Percentiles rank a stretch among this genome's conserved stretches.
These are phyloP conservation scores for Spodoptera exigua DNA, from an alignment of 2,888 invertebrate species.

Conservation along the genomic window DNA sequence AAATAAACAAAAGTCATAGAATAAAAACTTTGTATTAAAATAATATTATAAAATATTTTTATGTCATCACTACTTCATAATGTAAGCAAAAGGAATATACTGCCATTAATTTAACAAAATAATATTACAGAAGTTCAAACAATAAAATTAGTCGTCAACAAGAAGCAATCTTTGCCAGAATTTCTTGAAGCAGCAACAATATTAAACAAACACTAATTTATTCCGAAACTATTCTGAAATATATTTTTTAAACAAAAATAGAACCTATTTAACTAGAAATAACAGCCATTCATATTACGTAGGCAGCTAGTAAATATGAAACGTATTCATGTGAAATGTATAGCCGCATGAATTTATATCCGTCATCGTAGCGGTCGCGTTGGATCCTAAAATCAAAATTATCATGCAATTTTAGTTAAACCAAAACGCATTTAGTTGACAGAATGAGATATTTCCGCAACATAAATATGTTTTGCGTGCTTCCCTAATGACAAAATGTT, in stretches of 20 bases:
- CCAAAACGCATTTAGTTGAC: constrained; percentile 83
- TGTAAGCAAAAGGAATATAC: background rate
- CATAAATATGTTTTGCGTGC: constrained; percentile 74
- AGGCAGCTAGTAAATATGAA: constrained; percentile 42
- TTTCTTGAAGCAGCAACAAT: constrained; percentile 15
- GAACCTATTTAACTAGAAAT: constrained; percentile 42
- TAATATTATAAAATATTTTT: no score
- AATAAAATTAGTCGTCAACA: constrained; percentile 6
- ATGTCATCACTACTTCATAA: background rate
- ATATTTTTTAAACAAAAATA: constrained; percentile 44
- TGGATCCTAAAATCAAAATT: constrained; percentile 83
- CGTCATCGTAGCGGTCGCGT: constrained; percentile 73
- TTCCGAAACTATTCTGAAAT: constrained; percentile 33
- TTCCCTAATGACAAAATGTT: constrained; percentile 70
- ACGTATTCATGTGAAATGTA: constrained; percentile 44
- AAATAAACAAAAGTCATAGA: no score
- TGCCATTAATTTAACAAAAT: background rate
- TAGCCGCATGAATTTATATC: constrained; percentile 60
- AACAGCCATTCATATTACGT: constrained; percentile 53
- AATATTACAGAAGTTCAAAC: background rate
- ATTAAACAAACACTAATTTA: constrained; percentile 32
- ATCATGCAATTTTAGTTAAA: constrained; percentile 84
- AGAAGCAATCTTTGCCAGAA: constrained; percentile 20
- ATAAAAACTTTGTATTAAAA: no score
- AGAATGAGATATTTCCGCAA: constrained; percentile 78